Evolutionary conservation across 2,888 invertebrate species (phyloP).

Genomic region (Crepidodera aurea): DNA sequence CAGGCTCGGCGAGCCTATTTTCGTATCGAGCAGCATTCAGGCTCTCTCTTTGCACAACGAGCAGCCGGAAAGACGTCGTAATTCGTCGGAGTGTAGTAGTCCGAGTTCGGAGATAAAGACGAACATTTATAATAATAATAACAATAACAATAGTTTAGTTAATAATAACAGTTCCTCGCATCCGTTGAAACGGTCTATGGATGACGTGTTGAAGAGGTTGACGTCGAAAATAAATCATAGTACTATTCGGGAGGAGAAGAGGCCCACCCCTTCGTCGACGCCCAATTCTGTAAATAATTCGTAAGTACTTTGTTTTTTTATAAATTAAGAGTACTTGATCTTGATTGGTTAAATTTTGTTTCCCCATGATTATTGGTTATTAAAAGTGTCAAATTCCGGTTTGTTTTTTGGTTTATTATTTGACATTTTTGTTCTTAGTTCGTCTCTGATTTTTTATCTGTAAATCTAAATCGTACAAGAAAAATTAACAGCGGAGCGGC

Average conservation of each 20-base stretch:
- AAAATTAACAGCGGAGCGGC: constrained; percentile 9
- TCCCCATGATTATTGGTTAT: too few relatives aligned
- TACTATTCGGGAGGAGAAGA: constrained; percentile 75
- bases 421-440: too few relatives aligned
- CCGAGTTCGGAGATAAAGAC: constrained; percentile 74
- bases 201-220: constrained; percentile 85
- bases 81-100: constrained; percentile 77
- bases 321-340: too few relatives aligned
- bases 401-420: too few relatives aligned
- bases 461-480: constrained; percentile 22
- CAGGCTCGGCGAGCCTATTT: constrained; percentile 53
- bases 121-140: constrained; percentile 64
- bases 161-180: constrained; percentile 69
- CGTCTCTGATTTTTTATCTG: constrained; percentile 11
- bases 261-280: constrained; percentile 75
- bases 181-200: constrained; percentile 83
- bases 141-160: constrained; percentile 71
- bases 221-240: constrained; percentile 87
- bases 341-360: too few relatives aligned
- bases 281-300: constrained; percentile 62
- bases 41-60: constrained; percentile 66
- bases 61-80: constrained; percentile 61
- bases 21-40: constrained; percentile 55
- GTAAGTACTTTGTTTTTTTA: constrained; percentile 59
- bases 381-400: too few relatives aligned